A percentile compares a stretch with the other conserved stretches of the same genome.
Conservation (phyloP, 2,113 vertebrate genomes). For the Vulpes ferrilata region DNA sequence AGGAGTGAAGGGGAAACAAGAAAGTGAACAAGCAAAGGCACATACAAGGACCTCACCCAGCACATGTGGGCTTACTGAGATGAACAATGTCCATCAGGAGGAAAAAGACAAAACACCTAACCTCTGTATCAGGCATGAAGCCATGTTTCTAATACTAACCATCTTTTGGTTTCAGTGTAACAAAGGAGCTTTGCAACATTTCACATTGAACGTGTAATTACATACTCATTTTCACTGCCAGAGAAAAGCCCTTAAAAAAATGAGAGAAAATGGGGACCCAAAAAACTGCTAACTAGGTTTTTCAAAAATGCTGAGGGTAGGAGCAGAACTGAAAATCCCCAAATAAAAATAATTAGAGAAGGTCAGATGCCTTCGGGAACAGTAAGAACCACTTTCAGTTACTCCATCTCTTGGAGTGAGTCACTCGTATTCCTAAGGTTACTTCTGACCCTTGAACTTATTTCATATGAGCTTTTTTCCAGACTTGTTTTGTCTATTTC, state of each 20-base stretch:
- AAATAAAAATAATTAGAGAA: constrained; percentile 54
- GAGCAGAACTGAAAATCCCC: constrained; percentile 6
- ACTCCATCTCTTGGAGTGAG: not conserved
- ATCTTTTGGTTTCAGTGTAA: not conserved
- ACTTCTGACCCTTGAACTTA: constrained; percentile 43
- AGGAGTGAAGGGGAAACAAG: not conserved
- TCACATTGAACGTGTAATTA: constrained; percentile 29
- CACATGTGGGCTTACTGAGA: not conserved
- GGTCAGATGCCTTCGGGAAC: not conserved
- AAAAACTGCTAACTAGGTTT: not conserved
- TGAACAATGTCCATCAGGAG: not conserved
- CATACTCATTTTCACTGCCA: constrained; percentile 32
- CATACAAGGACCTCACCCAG: not conserved
- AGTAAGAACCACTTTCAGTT: not conserved
- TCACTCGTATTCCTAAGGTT: not conserved
- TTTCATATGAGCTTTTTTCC: not conserved
- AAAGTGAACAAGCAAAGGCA: not conserved
- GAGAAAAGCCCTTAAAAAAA: constrained; percentile 52
- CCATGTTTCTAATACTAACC: not conserved
- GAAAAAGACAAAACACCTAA: not conserved
- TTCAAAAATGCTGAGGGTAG: not conserved
- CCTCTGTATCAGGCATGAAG: not conserved
- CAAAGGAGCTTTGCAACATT: constrained; percentile 2
- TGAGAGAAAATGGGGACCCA: constrained; percentile 33
- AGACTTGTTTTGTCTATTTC: constrained; percentile 15